Base-by-base conservation (phyloP, 2,888 invertebrate genomes). In the Byasa hedistus region DNA sequence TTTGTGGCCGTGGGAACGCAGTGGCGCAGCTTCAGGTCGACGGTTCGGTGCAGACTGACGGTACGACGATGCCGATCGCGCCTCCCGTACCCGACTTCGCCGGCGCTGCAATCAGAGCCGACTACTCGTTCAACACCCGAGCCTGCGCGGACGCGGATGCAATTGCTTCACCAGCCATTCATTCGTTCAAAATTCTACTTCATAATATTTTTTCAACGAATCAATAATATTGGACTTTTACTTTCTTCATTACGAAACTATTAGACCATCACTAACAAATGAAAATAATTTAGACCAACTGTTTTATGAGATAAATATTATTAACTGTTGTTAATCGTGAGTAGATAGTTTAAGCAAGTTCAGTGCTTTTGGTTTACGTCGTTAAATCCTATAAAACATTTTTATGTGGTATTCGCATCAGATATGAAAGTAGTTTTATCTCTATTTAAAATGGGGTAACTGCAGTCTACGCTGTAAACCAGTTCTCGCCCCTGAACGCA, bases 41-140 rank as follows among this genome's bases (percentile, higher is more conserved):
- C 78, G 82, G 85, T 76, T 82, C 81, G 84, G 74, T 76, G 83
- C 81, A 79, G 85, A 91, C 91, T 91, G 89, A 59, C 59, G 51
- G 57, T 44, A 64, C 60, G 61, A 66, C 61, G 67, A 68, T 65
- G 69, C 69, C 68, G 63, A 66, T 71, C 71, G 63, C 67, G 70
- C 66, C 69, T 69, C 70, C 72, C 75, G 75, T 71, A 69, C 70
- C 72, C 75, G 76, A 71, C 70, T 69, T 70, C 69, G 72, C 73
- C 75, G 73, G 73, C 75, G 72, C 73, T 73, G 76, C 75, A 76
- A 74, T 74, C 75, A 78, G 19, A 65, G 76, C 71, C 77, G 71
- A 77, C 73, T 76, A 76, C 77, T 44, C 77, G 74, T 73, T 75
- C 71, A 64, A 75, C 77, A 78, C 78, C 39, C 61, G 57, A 39